Base-by-base conservation (phyloP, 2,888 invertebrate species). In the Argyra leucocephala region DNA sequence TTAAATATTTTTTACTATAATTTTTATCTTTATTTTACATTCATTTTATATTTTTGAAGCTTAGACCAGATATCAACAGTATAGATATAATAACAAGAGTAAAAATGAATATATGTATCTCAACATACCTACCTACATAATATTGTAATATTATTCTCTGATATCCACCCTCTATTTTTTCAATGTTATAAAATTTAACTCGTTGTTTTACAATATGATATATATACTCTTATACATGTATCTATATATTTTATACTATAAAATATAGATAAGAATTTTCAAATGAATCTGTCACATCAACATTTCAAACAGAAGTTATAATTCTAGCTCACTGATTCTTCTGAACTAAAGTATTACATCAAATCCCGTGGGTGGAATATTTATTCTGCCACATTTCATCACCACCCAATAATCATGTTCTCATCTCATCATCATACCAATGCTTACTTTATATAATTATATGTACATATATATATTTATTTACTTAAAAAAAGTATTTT, bases 351-450 rank as follows among this genome's bases (percentile, higher is more conserved):
- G n/a, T 18, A 48, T 48, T 48, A 48, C 12, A 48, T 48, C 48
- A 48, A 48, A 48, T 48, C 48, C 48, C 48, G 48, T 48, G 48
- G 48, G 48, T 48, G 48, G 48, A 48, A 48, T 48, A 48, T 48
- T 48, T 48, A 48, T 48, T 48, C 12, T 48, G 48, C 48, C 48
- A 48, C 48, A 48, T 48, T 48, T 48, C 48, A 48, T 48, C 48
- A 48, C 15, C 48, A 48, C 48, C 48, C 48, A 48, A 48, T 48
- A 48, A 48, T 48, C 48, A n/a, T 48, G 1, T n/a, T 37, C 18
- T 48, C 48, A 48, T 9, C 15, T 18, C 48, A 31, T 48, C n/a
- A 48, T 48, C n/a, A 48, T 48, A 48, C 12, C 9, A 12, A n/a
- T 48, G 5, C 12, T 9, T 48, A 48, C 2, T 12, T 2, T 48